Evolutionary conservation across 2,888 invertebrate genomes (phyloP).

Genomic region (Heliconius charithonia): DNA sequence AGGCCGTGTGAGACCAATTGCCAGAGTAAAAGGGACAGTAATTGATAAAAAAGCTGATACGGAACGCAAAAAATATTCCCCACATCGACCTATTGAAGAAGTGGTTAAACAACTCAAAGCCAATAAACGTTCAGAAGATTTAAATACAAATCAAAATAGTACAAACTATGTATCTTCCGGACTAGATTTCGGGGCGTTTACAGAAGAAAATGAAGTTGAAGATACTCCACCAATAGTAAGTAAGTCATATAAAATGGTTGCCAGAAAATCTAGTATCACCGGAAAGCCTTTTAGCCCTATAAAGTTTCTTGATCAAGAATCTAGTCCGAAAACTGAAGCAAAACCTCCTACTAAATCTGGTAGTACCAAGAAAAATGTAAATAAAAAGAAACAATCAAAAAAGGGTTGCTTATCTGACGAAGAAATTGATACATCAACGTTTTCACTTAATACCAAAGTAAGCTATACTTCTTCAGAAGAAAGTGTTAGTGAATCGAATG

Average conservation of each 20-base stretch:
- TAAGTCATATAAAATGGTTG: slow-evolving; percentile 82
- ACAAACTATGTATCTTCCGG: slow-evolving; percentile 52
- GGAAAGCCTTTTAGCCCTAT: slow-evolving; percentile 80
- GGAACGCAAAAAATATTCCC: slow-evolving; percentile 78
- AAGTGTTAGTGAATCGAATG: slow-evolving; percentile 76
- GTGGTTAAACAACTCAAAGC: slow-evolving; percentile 78
- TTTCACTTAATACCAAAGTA: slow-evolving; percentile 69
- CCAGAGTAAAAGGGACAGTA: slow-evolving; percentile 79
- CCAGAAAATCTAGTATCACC: slow-evolving; percentile 78
- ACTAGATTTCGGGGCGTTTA: slow-evolving; percentile 51
- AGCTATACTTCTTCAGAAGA: slow-evolving; percentile 77
- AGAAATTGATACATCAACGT: slow-evolving; percentile 74
- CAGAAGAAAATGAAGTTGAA: slow-evolving; percentile 58
- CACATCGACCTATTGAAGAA: slow-evolving; percentile 78
- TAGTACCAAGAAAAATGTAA: slow-evolving; percentile 56
- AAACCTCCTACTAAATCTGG: slow-evolving; percentile 51
- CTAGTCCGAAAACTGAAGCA: slow-evolving; percentile 58
- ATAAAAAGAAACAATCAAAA: slow-evolving; percentile 66
- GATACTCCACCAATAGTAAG: slow-evolving; percentile 76
- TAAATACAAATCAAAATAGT: slow-evolving; percentile 54
- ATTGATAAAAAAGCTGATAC: slow-evolving; percentile 75
- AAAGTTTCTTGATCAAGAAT: slow-evolving; percentile 71
- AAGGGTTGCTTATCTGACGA: slow-evolving; percentile 71
- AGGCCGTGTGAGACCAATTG: slow-evolving; percentile 78
- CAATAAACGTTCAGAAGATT: slow-evolving; percentile 72